Base-by-base conservation (phyloP, 2,797 vertebrate species). In the Sebastes diaconus region DNA sequence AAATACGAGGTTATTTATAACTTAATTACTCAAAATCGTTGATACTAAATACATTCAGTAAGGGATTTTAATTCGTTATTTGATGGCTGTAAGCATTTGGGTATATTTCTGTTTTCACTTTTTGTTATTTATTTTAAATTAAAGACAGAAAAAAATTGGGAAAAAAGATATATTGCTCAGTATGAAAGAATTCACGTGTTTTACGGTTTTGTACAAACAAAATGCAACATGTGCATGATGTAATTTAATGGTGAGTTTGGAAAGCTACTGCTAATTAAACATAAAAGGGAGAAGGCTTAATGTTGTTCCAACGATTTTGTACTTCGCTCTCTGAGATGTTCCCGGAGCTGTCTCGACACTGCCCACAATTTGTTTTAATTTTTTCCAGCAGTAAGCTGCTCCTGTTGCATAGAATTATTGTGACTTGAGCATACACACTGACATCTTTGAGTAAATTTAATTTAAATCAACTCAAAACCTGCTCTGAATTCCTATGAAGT, bases 381-480 rank as follows among this genome's bases (percentile, higher is more conserved):
- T 39, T 6, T 6, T 68, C 25, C 8, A 7, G 29, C 36, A 52
- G 42, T 14, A 25, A 36, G 16, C 54, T 46, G 6, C 8, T 46
- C 60, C 25, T 61, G 0, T 14, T 27, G 10, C 27, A 46, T 22
- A 22, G 18, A 29, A 36, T 29, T 25, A 1, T 0, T 4, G 3
- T 6, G 59, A 57, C 34, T 64, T 12, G 1, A 20, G 10, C 20
- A 39, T 22, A 8, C 70, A 13, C 25, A 7, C 50, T 25, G 34
- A 78, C 73, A 36, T 42, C 46, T 57, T 24, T 52, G 10, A 64
- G 18, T 29, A 57, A 69, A 57, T 74, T 34, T 1, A 13, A 39
- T 4, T 78, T 67, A 63, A 63, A 29, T 55, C 1, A 2, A 64
- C 68, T 68, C 12, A 34, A 81, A 79, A 67, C 25, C 16, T 69